Base-by-base conservation (phyloP, 2,888 invertebrate species). In the Uloborus plumipes region DNA sequence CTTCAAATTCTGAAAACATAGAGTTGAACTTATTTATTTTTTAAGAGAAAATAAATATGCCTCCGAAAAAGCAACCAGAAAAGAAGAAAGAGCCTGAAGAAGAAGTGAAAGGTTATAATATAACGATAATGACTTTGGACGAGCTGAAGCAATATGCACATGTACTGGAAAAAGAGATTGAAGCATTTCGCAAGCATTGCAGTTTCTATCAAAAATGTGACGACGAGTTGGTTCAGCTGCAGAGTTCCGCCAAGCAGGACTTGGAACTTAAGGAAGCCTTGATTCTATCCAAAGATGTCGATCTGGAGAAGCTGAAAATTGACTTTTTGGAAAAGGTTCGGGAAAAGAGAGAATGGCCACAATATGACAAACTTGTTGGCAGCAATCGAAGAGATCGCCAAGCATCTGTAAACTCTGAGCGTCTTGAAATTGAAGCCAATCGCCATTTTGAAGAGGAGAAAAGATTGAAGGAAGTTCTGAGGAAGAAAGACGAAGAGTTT, bases 231-330 rank as follows among this genome's bases (percentile, higher is more conserved):
- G 62, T 22, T 0, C 53, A 67, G 15, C 16, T 73, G 7, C 49
- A 49, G 18, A 62, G n/a, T 18, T 62, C n/a, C 7, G 20, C 73
- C 22, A 62, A 67, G 20, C 49, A 58, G 3, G 73, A 80, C 13
- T n/a, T 73, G 1, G 20, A 55, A 15, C 18, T 18, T 18, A 67
- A 49, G n/a, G 69, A 69, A 53, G 50, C 55, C 3, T 13, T 14
- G 18, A 53, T 80, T n/a, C n/a, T 80, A 49, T 18, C 15, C 2
- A 80, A 80, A 64, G 73, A 73, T 22, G n/a, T 73, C 1, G 79
- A 67, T 64, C 39, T 80, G 49, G 79, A 73, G n/a, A 49, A 67
- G 14, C 20, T 80, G 16, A 7, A 18, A 49, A 13, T 55, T 16
- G 50, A 53, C 11, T 53, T 80, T 3, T 51, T 59, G 26, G 20